Evolutionary conservation across 2,113 vertebrate species (phyloP), one percentile per base, ranked within the genome.

Genomic region (Aspiorhynchus laticeps): DNA sequence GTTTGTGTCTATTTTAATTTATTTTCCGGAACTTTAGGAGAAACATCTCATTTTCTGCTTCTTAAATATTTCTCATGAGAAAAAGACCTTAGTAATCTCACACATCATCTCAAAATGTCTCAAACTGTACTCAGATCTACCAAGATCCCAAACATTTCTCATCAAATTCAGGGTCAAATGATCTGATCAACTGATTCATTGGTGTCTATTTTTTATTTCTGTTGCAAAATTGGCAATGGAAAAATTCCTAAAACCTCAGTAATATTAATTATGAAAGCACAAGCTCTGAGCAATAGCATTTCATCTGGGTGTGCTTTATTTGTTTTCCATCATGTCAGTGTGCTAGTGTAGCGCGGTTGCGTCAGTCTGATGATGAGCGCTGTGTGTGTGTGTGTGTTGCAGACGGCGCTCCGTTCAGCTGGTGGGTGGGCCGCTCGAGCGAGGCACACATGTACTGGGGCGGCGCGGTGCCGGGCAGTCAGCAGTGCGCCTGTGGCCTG

Each of bases 401-500:
- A 95, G 94, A 94, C 51, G 94, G 94, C 0, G 88, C 93, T 7
- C 93, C 94, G 0, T 93, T 93, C 89, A 94, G 91, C 91, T 95
- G 94, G 94, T 95, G 94, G 94, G 33, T 93, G 31, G 93, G 94
- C 0, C 88, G 93, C 36, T 80, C 89, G 0, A 94, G 93, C 4
- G 89, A 78, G 1, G 74, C 91, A 3, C 94, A 94, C 91, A 90
- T 90, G 0, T 94, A 95, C 41, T 95, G 94, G 94, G 94, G 93
- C 0, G 94, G 94, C 14, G 93, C 94, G n/a, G 85, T 92, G 5
- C 94, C 94, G 0, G 92, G 91, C 73, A 95, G 92, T 87, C 93
- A 90, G 87, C 94, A 94, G 90, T 95, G 94, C 10, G 90, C 89
- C 63, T 95, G 94, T 1, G 94, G 94, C 0, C 91, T 93, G 75